Conservation (phyloP, 1,140 invertebrate genomes). For the Dreissena rostriformis region DNA sequence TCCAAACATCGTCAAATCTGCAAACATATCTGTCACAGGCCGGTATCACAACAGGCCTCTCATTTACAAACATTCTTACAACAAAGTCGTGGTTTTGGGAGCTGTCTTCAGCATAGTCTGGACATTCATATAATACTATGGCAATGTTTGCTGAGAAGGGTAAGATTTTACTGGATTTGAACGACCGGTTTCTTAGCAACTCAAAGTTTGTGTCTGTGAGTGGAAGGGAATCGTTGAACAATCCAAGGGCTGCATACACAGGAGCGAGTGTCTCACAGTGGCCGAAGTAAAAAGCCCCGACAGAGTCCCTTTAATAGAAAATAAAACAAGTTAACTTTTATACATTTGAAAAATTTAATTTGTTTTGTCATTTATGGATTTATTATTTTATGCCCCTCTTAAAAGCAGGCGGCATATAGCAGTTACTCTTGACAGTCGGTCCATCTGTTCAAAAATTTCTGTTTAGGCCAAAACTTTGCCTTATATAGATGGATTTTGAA, state of each 20-base stretch:
- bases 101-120: constrained; percentile 55
- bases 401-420: no score
- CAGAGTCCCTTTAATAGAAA: constrained; percentile 66
- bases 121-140: constrained; percentile 87
- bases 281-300: constrained; percentile 89
- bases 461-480: no score
- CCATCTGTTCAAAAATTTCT: no score
- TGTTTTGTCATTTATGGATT: background rate
- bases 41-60: constrained; percentile 66
- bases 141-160: constrained; percentile 92
- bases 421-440: background rate
- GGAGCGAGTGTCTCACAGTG: constrained; percentile 94
- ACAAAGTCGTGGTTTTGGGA: constrained; percentile 59
- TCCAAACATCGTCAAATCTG: constrained; percentile 62
- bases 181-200: constrained; percentile 84
- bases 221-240: constrained; percentile 87
- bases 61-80: constrained; percentile 73
- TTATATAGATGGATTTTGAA: no score
- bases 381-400: background rate
- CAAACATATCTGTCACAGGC: constrained; percentile 66
- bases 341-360: background rate
- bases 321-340: background rate
- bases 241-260: constrained; percentile 87
- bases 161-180: constrained; percentile 90
- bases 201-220: constrained; percentile 85